Base-by-base conservation (phyloP, 2,888 invertebrate species). In the Spialia ferax region DNA sequence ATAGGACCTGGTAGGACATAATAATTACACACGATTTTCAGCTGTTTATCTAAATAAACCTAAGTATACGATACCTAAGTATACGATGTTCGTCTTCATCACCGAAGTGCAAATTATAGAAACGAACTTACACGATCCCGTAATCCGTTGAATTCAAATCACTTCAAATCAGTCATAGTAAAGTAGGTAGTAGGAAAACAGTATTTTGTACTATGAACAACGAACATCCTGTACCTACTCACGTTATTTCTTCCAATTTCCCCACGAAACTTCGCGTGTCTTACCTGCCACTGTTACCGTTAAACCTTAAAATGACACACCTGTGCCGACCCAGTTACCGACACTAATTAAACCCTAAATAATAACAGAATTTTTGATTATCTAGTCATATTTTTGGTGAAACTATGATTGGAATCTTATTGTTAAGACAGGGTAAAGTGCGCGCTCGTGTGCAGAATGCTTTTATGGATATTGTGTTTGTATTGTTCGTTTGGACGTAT, bases 241-340 rank as follows among this genome's bases (percentile, higher is more conserved):
- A 42, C 3, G 15, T 18, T 45, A 35, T 66, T 68, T 59, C 64
- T 71, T 70, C 69, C 68, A 71, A 72, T 59, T 60, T 69, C 69
- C 60, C 62, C 59, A 61, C 69, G 68, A 68, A 72, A 70, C 73
- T 70, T 73, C 59, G 60, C 73, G 63, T 68, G 62, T 66, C 68
- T 73, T 71, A 70, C 68, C 64, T 69, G 54, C 56, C 48, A 67
- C 22, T 75, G 74, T 73, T 66, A 71, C 68, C 79, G 83, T 83
- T 77, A 87, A 89, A 83, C 77, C 82, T 87, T 87, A 87, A 83
- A 79, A 84, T 82, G 84, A 71, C 77, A 75, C 85, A 83, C 81
- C 82, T 81, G 85, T 65, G 70, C 69, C 69, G 69, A 66, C 66
- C 60, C 64, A 61, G 61, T 70, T 77, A 71, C 32, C 57, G 45